Evolutionary conservation across 2,888 invertebrate genomes (phyloP), one percentile per base, ranked within the genome.

Genomic region (Eupelmus urozonus): DNA sequence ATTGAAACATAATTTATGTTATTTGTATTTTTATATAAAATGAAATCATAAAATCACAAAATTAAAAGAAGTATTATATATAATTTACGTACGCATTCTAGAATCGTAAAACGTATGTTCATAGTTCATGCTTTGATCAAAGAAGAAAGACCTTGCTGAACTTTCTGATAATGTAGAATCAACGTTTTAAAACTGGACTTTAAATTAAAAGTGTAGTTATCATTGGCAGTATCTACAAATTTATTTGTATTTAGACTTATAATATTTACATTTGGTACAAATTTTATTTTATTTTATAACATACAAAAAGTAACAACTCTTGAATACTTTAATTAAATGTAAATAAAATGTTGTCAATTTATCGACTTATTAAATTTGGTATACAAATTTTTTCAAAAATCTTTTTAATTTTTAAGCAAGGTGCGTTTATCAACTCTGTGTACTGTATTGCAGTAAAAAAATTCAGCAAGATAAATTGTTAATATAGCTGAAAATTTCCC

Each of bases 211-310:
- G 57, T 76, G 65, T 62, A 49, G 60, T 66, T 67, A 65, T 57
- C 40, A 59, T 69, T 67, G 72, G 80, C 69, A 80, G 66, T 80
- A 78, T 80, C 78, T 80, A 80, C 77, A 80, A 78, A 78, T 78
- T 80, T 73, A 77, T 75, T 49, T 34, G 34, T 34, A 34, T 34
- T 75, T 49, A 67, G 70, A 59, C 29, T 23, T 77, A 57, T 66
- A 62, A 57, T 76, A 77, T 79, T 80, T 80, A 79, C 78, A 81
- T 74, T 79, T 77, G 67, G 74, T 81, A 79, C 77, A 79, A 76
- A 78, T 78, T 76, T 81, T 34, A 51, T 60, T 80, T 72, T 78
- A 77, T 72, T 79, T 62, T 62, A 70, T 71, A 79, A 81, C 78
- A 74, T 81, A 74, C 67, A 67, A 76, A 70, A 74, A 59, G 45